Conservation (phyloP, 2,113 vertebrate genomes). For the Theristicus caerulescens region DNA sequence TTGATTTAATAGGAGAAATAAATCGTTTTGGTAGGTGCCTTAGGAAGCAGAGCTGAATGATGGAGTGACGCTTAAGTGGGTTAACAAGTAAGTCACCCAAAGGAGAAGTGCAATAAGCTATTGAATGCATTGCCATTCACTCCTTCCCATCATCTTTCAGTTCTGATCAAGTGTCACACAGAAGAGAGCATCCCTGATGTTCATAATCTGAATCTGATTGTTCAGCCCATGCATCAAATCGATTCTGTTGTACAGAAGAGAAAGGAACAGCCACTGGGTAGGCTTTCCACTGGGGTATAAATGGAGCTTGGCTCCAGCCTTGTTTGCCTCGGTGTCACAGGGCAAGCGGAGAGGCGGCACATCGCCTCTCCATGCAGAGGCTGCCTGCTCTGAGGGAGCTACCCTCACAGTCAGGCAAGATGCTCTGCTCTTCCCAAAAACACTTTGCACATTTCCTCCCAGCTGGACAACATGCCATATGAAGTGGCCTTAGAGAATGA, state of each 20-base stretch:
- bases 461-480: neutral
- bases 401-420: neutral
- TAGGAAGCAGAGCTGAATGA: neutral
- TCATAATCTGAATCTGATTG: neutral
- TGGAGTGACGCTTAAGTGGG: neutral
- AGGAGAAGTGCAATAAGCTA: neutral
- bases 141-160: neutral
- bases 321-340: neutral
- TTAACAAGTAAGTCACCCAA: neutral
- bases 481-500: neutral
- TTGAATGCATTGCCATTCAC: neutral
- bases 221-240: neutral
- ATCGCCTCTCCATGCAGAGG: accelerated
- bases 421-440: neutral
- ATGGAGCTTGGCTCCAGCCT: neutral
- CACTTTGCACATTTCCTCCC: neutral
- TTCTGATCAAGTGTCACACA: neutral
- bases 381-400: neutral
- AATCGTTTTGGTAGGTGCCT: neutral
- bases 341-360: accelerated
- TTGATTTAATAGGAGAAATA: neutral
- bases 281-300: neutral
- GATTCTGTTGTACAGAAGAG: neutral
- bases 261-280: neutral
- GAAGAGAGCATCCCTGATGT: neutral